A percentile compares a stretch with the other conserved stretches of the same genome.
These are phyloP conservation scores for Beaufortia kweichowensis DNA, from an alignment of 2,113 vertebrate genomes.

Conservation along the genomic window DNA sequence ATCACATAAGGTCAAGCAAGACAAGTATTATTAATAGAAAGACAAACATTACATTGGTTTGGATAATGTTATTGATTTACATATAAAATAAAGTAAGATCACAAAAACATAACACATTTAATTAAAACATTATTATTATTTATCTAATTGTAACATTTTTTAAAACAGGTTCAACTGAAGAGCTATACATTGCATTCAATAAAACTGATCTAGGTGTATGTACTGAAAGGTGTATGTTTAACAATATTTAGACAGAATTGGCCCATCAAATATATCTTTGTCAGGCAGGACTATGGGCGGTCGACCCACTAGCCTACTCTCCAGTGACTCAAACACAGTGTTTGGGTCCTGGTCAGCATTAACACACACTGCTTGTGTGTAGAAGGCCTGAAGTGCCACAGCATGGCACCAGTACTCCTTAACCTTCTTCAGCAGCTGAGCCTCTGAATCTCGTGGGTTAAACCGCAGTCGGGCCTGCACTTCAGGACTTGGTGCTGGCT, in stretches of 20 bases:
- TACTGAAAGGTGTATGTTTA: no score
- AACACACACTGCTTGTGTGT: conserved; percentile 70
- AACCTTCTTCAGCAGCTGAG: conserved; percentile 59
- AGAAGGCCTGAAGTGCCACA: conserved; percentile 71
- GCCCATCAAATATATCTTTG: not conserved
- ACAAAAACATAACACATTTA: not conserved
- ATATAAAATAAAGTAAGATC: not conserved
- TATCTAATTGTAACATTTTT: no score
- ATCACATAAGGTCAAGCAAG: conserved; percentile 49
- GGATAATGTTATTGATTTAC: not conserved
- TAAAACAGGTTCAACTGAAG: not conserved
- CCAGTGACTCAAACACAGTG: conserved; percentile 82
- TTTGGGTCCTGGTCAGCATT: conserved; percentile 87
- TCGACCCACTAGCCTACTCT: conserved; percentile 79
- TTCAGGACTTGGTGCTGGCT: conserved; percentile 73
- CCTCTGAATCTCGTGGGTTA: conserved; percentile 74
- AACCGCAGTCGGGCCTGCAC: conserved; percentile 78
- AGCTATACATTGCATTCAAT: not conserved
- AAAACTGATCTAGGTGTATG: no score
- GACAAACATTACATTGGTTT: conserved; percentile 9
- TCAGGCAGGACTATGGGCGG: conserved; percentile 60
- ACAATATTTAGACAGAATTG: not conserved
- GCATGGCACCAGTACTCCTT: conserved; percentile 67
- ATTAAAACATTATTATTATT: no score
- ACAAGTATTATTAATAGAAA: conserved; percentile 34